Conservation (phyloP, 2,113 vertebrate genomes). For the Hippoglossus stenolepis region DNA sequence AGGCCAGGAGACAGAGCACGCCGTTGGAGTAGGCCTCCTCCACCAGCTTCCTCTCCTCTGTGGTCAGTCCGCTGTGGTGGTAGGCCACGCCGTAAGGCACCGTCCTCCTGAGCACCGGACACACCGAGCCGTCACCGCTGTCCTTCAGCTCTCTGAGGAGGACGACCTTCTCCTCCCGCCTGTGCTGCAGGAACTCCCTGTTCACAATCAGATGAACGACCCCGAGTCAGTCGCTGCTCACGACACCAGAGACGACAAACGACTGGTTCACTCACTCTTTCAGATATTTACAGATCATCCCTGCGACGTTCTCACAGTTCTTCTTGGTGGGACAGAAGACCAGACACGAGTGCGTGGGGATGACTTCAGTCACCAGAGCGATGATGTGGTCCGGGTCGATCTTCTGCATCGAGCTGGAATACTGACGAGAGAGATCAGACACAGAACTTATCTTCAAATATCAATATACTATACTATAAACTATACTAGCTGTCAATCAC, state of each 20-base stretch:
- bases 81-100: slow-evolving; percentile 94
- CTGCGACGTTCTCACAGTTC: slow-evolving; percentile 96
- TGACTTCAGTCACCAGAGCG: slow-evolving; percentile 94
- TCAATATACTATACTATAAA: no score
- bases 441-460: no score
- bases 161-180: slow-evolving; percentile 82
- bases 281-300: slow-evolving; percentile 95
- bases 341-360: slow-evolving; percentile 92
- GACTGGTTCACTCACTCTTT: slow-evolving; percentile 84
- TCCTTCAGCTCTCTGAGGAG: slow-evolving; percentile 85
- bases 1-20: slow-evolving; percentile 91
- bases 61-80: slow-evolving; percentile 94
- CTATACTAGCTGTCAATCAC: no score
- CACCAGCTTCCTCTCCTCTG: slow-evolving; percentile 89
- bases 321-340: slow-evolving; percentile 98
- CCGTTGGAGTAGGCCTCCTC: slow-evolving; percentile 93
- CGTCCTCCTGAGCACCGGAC: slow-evolving; percentile 87
- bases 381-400: slow-evolving; percentile 94
- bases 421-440: slow-evolving; percentile 48
- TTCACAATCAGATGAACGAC: neutral
- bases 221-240: neutral
- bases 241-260: accelerated
- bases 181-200: slow-evolving; percentile 86
- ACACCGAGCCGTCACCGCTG: slow-evolving; percentile 85
- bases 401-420: slow-evolving; percentile 86